These are phyloP conservation scores for Rugalucina vietnamica DNA, from an alignment of 2,888 invertebrate genomes.

Conservation along the genomic window DNA sequence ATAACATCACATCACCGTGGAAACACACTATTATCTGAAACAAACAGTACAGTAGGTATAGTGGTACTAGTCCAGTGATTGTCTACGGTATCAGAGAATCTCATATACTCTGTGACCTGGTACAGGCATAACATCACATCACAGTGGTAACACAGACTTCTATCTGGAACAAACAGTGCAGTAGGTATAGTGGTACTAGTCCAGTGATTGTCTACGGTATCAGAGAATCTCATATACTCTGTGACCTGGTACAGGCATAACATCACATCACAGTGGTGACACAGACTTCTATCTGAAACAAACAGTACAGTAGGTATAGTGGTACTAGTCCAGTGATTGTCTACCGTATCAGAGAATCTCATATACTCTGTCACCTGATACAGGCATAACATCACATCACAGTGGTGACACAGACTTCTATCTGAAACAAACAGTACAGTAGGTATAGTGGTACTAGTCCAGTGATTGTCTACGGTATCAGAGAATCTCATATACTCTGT, in stretches of 20 bases:
- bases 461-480: constrained; percentile 5
- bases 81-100: constrained; percentile 13
- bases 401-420: constrained; percentile 47
- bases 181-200: constrained; percentile 50
- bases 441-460: constrained; percentile 49
- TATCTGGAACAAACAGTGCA: constrained; percentile 61
- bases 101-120: constrained; percentile 65
- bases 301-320: constrained; percentile 60
- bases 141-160: constrained; percentile 47
- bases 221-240: constrained; percentile 52
- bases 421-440: constrained; percentile 61
- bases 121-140: constrained; percentile 61
- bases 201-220: constrained; percentile 9
- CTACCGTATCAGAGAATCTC: constrained; percentile 14
- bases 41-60: constrained; percentile 61
- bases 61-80: constrained; percentile 23
- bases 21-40: constrained; percentile 56
- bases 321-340: constrained; percentile 14
- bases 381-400: constrained; percentile 57
- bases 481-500: constrained; percentile 58
- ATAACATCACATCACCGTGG: constrained; percentile 52
- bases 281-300: constrained; percentile 54
- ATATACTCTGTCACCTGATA: constrained; percentile 68
- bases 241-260: constrained; percentile 66
- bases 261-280: constrained; percentile 53